A percentile compares a stretch with the other conserved stretches of the same genome.
Conservation (phyloP, 2,888 invertebrate genomes). For the Crepidodera aurea region DNA sequence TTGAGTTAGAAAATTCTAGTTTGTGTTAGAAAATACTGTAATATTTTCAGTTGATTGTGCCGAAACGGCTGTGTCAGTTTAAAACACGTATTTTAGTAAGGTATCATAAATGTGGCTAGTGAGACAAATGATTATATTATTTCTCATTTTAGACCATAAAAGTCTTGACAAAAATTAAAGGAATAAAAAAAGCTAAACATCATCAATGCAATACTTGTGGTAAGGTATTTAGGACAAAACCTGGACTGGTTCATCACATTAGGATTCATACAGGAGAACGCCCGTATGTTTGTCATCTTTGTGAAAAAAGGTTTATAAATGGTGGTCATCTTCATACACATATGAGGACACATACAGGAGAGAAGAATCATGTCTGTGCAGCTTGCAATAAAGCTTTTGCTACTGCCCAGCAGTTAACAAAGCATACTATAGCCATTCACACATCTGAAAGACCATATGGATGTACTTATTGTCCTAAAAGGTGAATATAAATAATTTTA, state of each 20-base stretch:
- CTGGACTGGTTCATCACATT: slow-evolving; percentile 60
- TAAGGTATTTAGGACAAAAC: slow-evolving; percentile 59
- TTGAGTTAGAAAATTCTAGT: too few species aligned
- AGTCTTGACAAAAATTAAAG: slow-evolving; percentile 2
- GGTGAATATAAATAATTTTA: too few species aligned
- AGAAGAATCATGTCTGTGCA: slow-evolving; percentile 61
- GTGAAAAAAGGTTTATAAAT: slow-evolving; percentile 60
- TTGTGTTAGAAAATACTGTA: too few species aligned
- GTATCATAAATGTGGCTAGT: too few species aligned
- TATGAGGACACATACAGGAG: slow-evolving; percentile 61
- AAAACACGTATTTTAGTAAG: too few species aligned
- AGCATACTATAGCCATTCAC: slow-evolving; percentile 61
- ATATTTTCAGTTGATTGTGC: too few species aligned
- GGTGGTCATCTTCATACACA: slow-evolving; percentile 61
- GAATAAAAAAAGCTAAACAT: slow-evolving; percentile 47
- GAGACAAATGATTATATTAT: too few species aligned
- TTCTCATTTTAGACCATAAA: slow-evolving; percentile 11
- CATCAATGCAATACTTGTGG: slow-evolving; percentile 61
- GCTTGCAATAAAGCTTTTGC: slow-evolving; percentile 61
- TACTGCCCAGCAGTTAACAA: slow-evolving; percentile 60
- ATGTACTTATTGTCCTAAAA: slow-evolving; percentile 59
- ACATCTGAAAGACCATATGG: slow-evolving; percentile 60
- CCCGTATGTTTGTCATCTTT: slow-evolving; percentile 60
- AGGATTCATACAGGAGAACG: slow-evolving; percentile 61
- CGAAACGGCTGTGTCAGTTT: too few species aligned